Percentiles rank a stretch among this genome's conserved stretches.
Conservation (phyloP, 2,113 vertebrate genomes). For the Mormoops blainvillei region DNA sequence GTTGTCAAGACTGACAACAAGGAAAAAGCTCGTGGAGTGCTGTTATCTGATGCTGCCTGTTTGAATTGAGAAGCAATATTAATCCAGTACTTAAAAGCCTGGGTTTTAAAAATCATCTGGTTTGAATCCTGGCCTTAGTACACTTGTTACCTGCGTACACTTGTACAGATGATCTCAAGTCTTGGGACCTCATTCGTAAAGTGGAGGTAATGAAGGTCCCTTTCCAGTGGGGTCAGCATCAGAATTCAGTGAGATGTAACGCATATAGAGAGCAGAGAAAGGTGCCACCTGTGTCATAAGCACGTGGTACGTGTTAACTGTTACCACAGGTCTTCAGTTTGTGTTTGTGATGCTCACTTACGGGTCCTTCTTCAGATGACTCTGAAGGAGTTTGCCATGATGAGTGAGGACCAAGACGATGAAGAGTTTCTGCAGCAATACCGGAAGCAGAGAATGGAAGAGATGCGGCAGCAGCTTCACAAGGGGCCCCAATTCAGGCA, state of each 20-base stretch:
- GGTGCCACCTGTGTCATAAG: not conserved
- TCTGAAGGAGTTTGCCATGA: constrained; percentile 89
- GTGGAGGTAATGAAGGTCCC: not conserved
- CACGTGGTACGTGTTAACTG: not conserved
- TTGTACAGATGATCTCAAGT: not conserved
- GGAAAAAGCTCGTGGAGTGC: not conserved
- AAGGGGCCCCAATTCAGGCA: constrained; percentile 89
- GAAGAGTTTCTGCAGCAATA: constrained; percentile 95
- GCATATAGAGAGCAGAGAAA: accelerated
- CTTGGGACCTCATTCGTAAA: not conserved
- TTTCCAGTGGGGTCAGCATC: not conserved
- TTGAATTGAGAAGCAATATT: not conserved
- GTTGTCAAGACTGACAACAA: not conserved
- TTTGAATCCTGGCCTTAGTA: not conserved
- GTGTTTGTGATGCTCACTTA: not conserved
- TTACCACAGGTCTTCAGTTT: not conserved
- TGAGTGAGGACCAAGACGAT: constrained; percentile 87
- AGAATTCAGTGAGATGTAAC: not conserved
- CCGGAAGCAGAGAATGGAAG: constrained; percentile 95
- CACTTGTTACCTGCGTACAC: not conserved
- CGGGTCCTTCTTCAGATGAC: constrained; percentile 83
- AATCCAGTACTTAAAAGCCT: not conserved
- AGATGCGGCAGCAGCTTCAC: constrained; percentile 93
- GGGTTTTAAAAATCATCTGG: not conserved
- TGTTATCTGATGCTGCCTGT: not conserved